Evolutionary conservation across 2,113 vertebrate species (phyloP).

Genomic region (Thamnophis sirtalis): DNA sequence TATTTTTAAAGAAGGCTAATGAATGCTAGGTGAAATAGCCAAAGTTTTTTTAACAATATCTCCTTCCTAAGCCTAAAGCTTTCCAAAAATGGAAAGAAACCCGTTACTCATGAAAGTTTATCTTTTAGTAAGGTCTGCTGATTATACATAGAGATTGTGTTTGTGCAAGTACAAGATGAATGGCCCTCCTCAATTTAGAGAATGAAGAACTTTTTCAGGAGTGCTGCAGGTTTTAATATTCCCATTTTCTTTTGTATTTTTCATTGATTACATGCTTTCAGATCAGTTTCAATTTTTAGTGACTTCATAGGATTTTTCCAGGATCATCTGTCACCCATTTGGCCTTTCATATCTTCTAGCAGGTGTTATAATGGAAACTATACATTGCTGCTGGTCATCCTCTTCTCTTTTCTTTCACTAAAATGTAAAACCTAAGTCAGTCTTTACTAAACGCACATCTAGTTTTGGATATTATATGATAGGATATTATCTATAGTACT

Average conservation of each 20-base stretch:
- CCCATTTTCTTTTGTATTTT: background rate
- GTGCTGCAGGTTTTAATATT: background rate
- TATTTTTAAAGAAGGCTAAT: background rate
- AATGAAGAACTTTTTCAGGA: background rate
- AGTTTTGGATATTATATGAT: background rate
- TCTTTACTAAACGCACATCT: background rate
- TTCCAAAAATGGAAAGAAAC: background rate
- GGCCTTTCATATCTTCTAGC: background rate
- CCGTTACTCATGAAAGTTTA: background rate
- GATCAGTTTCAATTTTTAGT: background rate
- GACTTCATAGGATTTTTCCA: background rate
- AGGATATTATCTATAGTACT: background rate
- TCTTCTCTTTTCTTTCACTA: background rate
- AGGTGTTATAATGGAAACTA: background rate
- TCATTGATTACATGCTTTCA: background rate
- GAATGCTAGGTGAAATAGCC: background rate
- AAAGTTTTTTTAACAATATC: background rate
- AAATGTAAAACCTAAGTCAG: background rate
- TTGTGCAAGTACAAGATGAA: background rate
- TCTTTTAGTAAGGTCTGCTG: background rate
- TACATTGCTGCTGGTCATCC: background rate
- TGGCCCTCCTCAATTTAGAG: background rate
- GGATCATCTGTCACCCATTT: background rate
- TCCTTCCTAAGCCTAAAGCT: background rate
- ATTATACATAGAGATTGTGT: background rate